phyloP scores from a whole-genome alignment of 1,140 invertebrate genomes.

The Leptoteleia sp. region DNA sequence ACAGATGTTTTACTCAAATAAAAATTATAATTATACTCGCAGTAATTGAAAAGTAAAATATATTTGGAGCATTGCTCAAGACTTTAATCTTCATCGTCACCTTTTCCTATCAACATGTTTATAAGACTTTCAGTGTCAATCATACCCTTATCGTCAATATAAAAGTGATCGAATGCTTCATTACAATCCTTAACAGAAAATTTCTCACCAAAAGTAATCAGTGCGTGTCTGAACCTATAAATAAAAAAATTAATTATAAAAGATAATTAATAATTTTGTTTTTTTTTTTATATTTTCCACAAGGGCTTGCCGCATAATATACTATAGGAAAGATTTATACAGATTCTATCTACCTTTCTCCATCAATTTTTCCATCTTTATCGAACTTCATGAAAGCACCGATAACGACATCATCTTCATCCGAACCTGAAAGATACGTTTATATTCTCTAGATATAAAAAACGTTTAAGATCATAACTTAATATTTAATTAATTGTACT shows the following conservation, averaged over 20 bases:
- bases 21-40: too few relatives aligned
- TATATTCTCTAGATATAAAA: neutral
- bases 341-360: slow-evolving; percentile 84
- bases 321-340: too few relatives aligned
- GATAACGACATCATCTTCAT: slow-evolving; percentile 97
- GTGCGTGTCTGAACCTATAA: slow-evolving; percentile 92
- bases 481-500: too few relatives aligned
- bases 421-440: slow-evolving; percentile 82
- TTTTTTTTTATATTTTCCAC: too few relatives aligned
- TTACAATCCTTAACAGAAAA: slow-evolving; percentile 95
- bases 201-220: slow-evolving; percentile 98
- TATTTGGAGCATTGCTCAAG: too few relatives aligned
- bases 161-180: slow-evolving; percentile 97
- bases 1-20: too few relatives aligned
- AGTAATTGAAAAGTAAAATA: too few relatives aligned
- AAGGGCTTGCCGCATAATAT: too few relatives aligned
- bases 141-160: slow-evolving; percentile 81
- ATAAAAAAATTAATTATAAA: slow-evolving; percentile 59
- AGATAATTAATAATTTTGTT: neutral
- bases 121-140: too few relatives aligned
- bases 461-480: too few relatives aligned
- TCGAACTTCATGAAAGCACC: slow-evolving; percentile 98
- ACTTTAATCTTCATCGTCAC: too few relatives aligned
- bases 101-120: too few relatives aligned
- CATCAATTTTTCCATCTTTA: slow-evolving; percentile 91